Base-by-base conservation (phyloP, 92 coral and sea anemone species). In the Zoanthus sociatus region DNA sequence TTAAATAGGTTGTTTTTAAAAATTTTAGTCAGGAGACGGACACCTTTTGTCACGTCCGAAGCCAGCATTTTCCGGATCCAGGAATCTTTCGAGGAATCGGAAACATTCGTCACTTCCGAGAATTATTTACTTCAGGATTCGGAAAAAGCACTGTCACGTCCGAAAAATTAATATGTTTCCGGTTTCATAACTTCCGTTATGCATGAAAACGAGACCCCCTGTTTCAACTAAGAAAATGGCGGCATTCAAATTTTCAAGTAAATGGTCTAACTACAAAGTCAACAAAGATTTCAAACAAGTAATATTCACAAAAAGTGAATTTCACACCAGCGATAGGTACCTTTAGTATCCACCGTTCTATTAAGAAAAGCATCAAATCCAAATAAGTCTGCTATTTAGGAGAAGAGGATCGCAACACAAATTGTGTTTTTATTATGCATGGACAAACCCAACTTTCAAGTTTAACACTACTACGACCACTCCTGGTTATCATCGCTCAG, bases 181-280 rank as follows among this genome's bases (percentile, higher is more conserved):
- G 85, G 85, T 66, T 66, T 16, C 47, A 26, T 26, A 12, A 46
- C 75, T 81, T 81, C 85, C 85, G 85, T 44, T 81, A 45, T 61
- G 58, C 73, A 77, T 33, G 12, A 67, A 81, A 67, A 81, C 85
- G 85, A 81, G 85, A 73, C 73, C 75, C 47, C 7, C 21, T 3
- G 18, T 63, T 63, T 63, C 69, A 16, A 63, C 32, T 63, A 11
- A 18, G 72, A 81, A 81, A 81, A 81, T 81, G 85, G 85, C 85
- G 85, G 85, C 74, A 81, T 66, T 81, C 46, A 67, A 63, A 66
- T 16, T 18, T 12, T 45, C 30, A 21, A n/a, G n/a, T n/a, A n/a
- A n/a, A n/a, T n/a, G n/a, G n/a, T n/a, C n/a, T n/a, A 7, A 18
- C 12, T 1, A 17, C 69, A 46, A 58, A 64, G 85, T 81, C 85